Evolutionary conservation across 2,888 invertebrate species (phyloP), one percentile per base, ranked within the genome.

Genomic region (Mystacides longicornis): DNA sequence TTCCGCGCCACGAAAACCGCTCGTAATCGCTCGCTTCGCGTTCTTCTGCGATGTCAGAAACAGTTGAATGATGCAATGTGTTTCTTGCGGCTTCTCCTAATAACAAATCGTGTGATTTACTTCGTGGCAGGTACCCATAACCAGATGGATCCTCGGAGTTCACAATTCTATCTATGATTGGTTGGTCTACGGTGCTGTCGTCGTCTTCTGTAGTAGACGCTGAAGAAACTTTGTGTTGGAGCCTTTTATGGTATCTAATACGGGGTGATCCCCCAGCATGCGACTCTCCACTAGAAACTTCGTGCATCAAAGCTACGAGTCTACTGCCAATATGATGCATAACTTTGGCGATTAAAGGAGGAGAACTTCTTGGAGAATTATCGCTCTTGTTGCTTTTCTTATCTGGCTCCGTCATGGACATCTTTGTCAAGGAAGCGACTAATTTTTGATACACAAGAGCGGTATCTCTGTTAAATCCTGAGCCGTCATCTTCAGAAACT

Each of bases 291-390:
- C 86, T 89, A 16, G 89, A 90, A 1, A 93, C 93, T 68, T 93
- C 93, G 67, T 93, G 92, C 93, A 93, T 93, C 57, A 93, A 74
- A 0, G 92, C 91, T 22, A 92, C 91, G 58, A 93, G 71, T 21
- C 92, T 77, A 46, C 89, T 88, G 9, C 93, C 92, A 56, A 93
- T 93, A 67, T 93, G 93, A 64, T 91, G 87, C 90, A 93, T 91
- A 14, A 93, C 93, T 74, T 92, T 91, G 2, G 91, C 89, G 57
- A 93, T 87, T 23, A 93, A 70, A 0, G 93, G 91, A 1, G 92
- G 92, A 1, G 92, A 92, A 59, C 80, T 82, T 61, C 81, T 81
- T 0, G 80, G 75, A 1, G 78, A 75, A 1, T 75, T 72, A 1
- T 70, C 67, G 1, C 65, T 63, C 23, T 63, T 60, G 53, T 69